Evolutionary conservation across 64 coral and sea anemone genomes (phyloP), one percentile per base, ranked within the genome.

Genomic region (Hydrozoanthus tunicans): DNA sequence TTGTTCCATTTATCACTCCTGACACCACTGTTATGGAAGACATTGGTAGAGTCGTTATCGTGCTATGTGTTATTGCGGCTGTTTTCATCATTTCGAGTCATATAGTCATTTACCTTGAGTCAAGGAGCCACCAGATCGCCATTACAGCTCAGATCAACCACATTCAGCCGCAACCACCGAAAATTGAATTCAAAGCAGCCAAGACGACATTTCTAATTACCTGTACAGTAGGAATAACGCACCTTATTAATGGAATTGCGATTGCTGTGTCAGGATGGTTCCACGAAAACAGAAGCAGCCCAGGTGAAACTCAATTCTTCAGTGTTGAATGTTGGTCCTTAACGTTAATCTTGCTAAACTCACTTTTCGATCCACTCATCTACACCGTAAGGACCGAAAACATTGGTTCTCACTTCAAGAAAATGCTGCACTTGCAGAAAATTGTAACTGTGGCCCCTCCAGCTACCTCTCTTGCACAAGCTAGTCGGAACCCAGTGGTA

Each of bases 311-410:
- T 54, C 20, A 64, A 10, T 83, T 83, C 27, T 83, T 83, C 32
- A 66, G 1, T 66, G 4, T 67, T 5, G 60, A 65, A 65, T 83
- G 60, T 13, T 83, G 80, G 80, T 64, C 80, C 25, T 0, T 83
- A 43, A 83, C 80, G 9, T 25, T 83, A 9, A 51, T 83, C 12
- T 54, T 83, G 62, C 60, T 83, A 9, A 83, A 65, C 62, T 83
- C 80, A 17, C 61, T 83, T 54, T 66, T 83, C 9, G 66, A 83
- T 53, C 80, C 80, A 3, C 62, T 83, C 7, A 53, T 83, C 51
- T 83, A 83, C 43, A 83, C 80, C 14, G 10, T 64, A 14, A 83
- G 81, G 20, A 53, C 63, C 9, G 62, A 83, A 51, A 68, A 69
- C 26, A 83, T 83, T 9, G 81, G 32, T 8, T 17, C 7, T 3